Evolutionary conservation across 2,888 invertebrate genomes (phyloP).

Genomic region (Dilophus febrilis): DNA sequence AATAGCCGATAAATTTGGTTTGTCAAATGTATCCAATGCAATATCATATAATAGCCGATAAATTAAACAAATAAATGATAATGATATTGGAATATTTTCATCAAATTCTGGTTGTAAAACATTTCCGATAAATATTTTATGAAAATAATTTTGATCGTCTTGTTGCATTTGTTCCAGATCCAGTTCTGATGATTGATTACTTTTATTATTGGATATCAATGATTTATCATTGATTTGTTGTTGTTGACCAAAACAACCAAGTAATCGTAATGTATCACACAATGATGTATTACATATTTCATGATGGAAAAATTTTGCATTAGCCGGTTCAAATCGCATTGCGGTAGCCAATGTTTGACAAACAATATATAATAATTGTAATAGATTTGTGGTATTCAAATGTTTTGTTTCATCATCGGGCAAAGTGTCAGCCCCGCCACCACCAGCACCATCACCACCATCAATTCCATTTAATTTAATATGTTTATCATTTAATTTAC

Average conservation of each 20-base stretch:
- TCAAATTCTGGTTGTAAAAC: constrained; percentile 46
- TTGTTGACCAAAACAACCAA: constrained; percentile 70
- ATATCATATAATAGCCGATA: constrained; percentile 85
- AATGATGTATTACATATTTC: constrained; percentile 91
- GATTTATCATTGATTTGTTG: constrained; percentile 31
- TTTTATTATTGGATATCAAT: too few relatives aligned
- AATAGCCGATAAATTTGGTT: constrained; percentile 54
- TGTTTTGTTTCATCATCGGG: constrained; percentile 19
- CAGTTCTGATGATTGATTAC: constrained; percentile 21
- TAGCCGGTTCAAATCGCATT: constrained; percentile 98
- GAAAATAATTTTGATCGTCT: constrained; percentile 35
- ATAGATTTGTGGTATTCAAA: constrained; percentile 39
- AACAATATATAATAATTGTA: constrained; percentile 68
- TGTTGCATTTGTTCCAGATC: too few relatives aligned
- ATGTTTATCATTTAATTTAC: constrained; percentile 42
- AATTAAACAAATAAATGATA: constrained; percentile 71
- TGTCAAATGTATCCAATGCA: constrained; percentile 88
- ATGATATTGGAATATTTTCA: constrained; percentile 53
- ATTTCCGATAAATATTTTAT: constrained; percentile 60
- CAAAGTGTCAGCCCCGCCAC: constrained; percentile 11
- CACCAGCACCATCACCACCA: constrained; percentile 18
- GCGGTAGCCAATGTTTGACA: constrained; percentile 92
- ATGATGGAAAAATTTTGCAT: constrained; percentile 93
- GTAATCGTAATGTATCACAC: constrained; percentile 76
- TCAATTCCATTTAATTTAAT: constrained; percentile 23